phyloP scores from a whole-genome alignment of 2,888 invertebrate species.

The Nephrotoma guestfalica region DNA sequence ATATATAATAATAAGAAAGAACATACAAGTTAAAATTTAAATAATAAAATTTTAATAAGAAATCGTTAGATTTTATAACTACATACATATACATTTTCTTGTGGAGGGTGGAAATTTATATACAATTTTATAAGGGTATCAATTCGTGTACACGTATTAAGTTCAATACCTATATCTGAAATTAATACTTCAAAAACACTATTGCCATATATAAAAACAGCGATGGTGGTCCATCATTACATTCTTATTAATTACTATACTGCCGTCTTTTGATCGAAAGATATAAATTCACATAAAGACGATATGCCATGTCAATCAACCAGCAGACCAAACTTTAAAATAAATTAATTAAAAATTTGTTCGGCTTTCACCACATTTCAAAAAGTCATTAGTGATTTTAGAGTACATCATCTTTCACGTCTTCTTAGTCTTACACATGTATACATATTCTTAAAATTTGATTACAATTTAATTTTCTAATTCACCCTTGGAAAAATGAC shows the following conservation, averaged over 20 bases:
- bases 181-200: background rate
- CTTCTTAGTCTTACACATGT: background rate
- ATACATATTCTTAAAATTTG: background rate
- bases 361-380: background rate
- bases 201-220: background rate
- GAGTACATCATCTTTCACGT: background rate
- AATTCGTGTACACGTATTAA: background rate
- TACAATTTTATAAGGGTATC: background rate
- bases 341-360: background rate
- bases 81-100: background rate
- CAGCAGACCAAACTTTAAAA: background rate
- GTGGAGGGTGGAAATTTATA: background rate
- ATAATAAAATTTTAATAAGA: background rate
- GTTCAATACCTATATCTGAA: background rate
- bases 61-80: background rate
- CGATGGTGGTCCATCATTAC: background rate
- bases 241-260: background rate
- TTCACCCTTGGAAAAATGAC: background rate
- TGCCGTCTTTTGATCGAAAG: background rate
- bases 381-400: background rate
- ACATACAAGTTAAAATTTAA: background rate
- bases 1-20: background rate
- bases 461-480: background rate
- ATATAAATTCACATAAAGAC: background rate
- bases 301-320: background rate